Conservation (phyloP, 1,140 invertebrate species). For the Pseudomyrmex dendroicus region DNA sequence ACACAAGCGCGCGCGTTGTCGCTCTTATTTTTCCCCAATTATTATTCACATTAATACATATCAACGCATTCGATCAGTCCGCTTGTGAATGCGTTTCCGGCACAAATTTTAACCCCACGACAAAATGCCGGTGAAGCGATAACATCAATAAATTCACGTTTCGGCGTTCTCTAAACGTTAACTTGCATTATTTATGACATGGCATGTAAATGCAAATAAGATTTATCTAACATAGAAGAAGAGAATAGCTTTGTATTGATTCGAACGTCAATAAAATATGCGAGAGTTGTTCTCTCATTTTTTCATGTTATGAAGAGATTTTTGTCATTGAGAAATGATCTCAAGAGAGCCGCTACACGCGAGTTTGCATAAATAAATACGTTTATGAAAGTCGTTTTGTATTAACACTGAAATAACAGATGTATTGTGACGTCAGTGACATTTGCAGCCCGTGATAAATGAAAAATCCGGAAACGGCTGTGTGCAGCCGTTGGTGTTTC, state of each 20-base stretch:
- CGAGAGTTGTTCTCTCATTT: neutral
- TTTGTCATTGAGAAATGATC: conserved; percentile 26
- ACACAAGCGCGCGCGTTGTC: conserved; percentile 4
- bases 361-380: neutral
- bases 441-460: conserved; percentile 45
- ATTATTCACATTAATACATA: conserved; percentile 11
- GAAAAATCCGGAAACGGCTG: conserved; percentile 22
- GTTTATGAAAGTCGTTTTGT: neutral
- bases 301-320: conserved; percentile 7
- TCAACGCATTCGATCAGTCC: conserved; percentile 11
- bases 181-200: conserved; percentile 20
- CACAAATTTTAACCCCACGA: conserved; percentile 36
- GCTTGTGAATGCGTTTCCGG: conserved; percentile 42
- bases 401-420: conserved; percentile 28
- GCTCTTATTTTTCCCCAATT: conserved; percentile 26
- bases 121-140: conserved; percentile 36
- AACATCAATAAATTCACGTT: conserved; percentile 39
- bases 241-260: neutral
- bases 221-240: neutral
- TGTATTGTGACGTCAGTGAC: conserved; percentile 27
- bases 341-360: neutral
- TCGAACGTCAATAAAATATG: neutral
- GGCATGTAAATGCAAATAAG: conserved; percentile 10
- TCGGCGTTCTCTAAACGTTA: conserved; percentile 10
- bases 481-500: conserved; percentile 5